phyloP scores from a whole-genome alignment of 2,113 vertebrate species.

The Burhinus oedicnemus region DNA sequence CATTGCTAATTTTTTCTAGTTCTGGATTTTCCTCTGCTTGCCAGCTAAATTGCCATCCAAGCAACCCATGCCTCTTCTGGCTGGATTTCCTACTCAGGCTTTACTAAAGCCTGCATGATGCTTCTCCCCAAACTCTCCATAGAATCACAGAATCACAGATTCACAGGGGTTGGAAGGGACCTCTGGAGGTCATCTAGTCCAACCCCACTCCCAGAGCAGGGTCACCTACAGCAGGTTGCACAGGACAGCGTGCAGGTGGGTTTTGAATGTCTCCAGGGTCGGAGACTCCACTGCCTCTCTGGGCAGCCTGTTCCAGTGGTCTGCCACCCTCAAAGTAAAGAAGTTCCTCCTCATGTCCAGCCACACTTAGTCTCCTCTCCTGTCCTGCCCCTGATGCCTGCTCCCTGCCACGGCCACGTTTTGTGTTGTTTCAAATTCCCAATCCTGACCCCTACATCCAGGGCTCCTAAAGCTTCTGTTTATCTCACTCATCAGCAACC shows the following conservation, averaged over 20 bases:
- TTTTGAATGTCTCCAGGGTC: too few relatives aligned
- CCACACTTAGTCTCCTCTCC: background rate
- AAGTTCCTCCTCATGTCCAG: too few relatives aligned
- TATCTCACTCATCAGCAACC: background rate
- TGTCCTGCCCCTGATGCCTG: background rate
- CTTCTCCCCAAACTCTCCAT: background rate
- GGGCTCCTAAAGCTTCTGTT: background rate
- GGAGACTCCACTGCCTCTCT: too few relatives aligned
- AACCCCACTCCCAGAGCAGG: too few relatives aligned
- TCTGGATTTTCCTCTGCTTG: background rate
- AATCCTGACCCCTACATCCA: background rate
- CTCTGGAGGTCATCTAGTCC: too few relatives aligned
- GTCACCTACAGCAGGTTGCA: too few relatives aligned
- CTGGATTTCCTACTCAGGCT: background rate
- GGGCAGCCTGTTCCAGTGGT: too few relatives aligned
- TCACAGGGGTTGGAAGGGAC: too few relatives aligned
- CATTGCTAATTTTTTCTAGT: background rate
- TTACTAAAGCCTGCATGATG: background rate
- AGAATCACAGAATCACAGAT: too few relatives aligned
- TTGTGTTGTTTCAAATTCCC: background rate
- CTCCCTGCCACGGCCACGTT: fast-evolving
- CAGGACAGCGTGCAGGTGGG: too few relatives aligned
- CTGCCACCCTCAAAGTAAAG: too few relatives aligned
- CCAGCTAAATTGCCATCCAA: background rate
- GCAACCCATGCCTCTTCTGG: background rate